Conservation (phyloP, 2,113 vertebrate genomes). For the Nibea albiflora region DNA sequence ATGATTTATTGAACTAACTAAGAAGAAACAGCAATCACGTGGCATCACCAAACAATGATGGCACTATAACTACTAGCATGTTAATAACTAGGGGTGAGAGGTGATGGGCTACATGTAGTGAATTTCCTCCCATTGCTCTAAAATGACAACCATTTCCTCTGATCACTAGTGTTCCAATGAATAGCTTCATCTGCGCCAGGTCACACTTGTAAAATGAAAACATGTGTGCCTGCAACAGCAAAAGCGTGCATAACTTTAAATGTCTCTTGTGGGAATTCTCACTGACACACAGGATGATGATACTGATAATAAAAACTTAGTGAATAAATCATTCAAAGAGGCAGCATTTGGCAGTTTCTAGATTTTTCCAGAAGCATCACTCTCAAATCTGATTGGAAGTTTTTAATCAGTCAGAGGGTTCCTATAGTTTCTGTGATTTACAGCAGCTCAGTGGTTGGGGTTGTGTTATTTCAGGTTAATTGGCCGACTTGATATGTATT, state of each 20-base stretch:
- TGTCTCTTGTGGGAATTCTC: conserved; percentile 5
- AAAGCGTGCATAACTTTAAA: conserved; percentile 7
- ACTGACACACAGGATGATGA: not conserved
- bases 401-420: conserved; percentile 7
- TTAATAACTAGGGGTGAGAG: not conserved
- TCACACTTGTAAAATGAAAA: conserved; percentile 44
- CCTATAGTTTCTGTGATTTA: conserved; percentile 8
- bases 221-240: conserved; percentile 32
- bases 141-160: conserved; percentile 30
- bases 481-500: not conserved
- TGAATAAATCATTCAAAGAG: not conserved
- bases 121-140: conserved; percentile 11
- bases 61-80: not conserved
- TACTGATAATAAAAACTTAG: too few relatives aligned
- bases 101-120: not conserved
- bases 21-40: not conserved
- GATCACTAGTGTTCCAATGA: conserved; percentile 9
- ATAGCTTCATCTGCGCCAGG: conserved; percentile 8
- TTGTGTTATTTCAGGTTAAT: conserved; percentile 13
- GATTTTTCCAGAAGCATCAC: not conserved
- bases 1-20: not conserved
- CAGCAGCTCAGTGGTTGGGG: not conserved
- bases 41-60: not conserved
- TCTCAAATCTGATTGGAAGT: conserved; percentile 22
- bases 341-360: not conserved